Evolutionary conservation across 2,797 vertebrate genomes (phyloP), one percentile per base, ranked within the genome.

Genomic region (Notolepis coatsorum): DNA sequence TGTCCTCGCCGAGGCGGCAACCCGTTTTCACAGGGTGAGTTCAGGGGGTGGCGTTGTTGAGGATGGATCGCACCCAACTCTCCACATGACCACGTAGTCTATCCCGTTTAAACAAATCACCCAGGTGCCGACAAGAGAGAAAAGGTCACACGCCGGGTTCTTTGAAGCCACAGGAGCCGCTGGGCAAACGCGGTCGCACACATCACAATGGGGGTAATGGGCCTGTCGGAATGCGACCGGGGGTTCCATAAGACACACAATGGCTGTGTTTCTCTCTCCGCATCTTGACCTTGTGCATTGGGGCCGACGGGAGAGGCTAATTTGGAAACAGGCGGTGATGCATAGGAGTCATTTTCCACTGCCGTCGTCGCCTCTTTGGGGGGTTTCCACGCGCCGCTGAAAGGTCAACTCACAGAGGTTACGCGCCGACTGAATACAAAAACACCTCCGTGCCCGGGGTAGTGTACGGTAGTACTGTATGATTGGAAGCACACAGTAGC

Each of bases 381-480:
- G 27, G 8, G 24, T 1, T 54, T 71, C 20, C 60, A 37, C 45
- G 48, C 61, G 30, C 60, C 1, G 25, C 71, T 68, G n/a, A 80
- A 82, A 82, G 82, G 73, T 80, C 81, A 77, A 61, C 46, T 45
- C 48, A 20, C 12, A 83, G 82, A 85, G 79, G 79, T 75, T 73
- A 68, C 43, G 37, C 0, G 1, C 49, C 37, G 66, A 65, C 21
- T 27, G 61, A 61, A 77, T 65, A 65, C 49, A 77, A 55, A 80
- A 69, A 64, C 68, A 81, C 46, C 28, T 31, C n/a, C 1, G 12
- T 48, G 23, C n/a, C 37, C 33, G 45, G 46, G n/a, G 8, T 27
- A 42, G 23, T 27, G 4, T 23, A 8, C 13, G 21, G 10, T n/a
- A n/a, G n/a, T n/a, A n/a, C n/a, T n/a, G n/a, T n/a, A n/a, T n/a